Evolutionary conservation across 2,113 vertebrate genomes (phyloP).

Genomic region (Toxotes chatareus): DNA sequence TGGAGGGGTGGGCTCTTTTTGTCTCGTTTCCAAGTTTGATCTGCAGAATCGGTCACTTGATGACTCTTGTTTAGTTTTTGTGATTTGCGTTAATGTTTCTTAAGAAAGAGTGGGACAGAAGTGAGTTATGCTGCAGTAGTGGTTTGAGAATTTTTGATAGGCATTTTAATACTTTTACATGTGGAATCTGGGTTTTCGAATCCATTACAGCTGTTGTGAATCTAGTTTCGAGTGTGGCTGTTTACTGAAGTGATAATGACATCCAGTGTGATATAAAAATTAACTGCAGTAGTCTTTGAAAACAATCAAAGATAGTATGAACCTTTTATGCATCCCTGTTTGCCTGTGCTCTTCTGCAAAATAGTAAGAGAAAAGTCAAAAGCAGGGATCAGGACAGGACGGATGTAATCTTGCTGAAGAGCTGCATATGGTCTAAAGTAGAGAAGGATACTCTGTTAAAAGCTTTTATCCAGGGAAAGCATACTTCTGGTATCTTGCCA

Average conservation of each 20-base stretch:
- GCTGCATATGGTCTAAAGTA: conserved; percentile 19
- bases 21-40: too few relatives aligned
- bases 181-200: too few relatives aligned
- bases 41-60: too few relatives aligned
- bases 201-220: not conserved
- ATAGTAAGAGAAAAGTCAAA: not conserved
- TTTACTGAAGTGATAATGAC: not conserved
- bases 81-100: too few relatives aligned
- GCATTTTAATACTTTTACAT: not conserved
- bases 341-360: conserved; percentile 5
- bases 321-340: not conserved
- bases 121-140: not conserved
- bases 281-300: not conserved
- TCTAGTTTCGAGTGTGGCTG: too few relatives aligned
- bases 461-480: conserved; percentile 37
- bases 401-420: conserved; percentile 30
- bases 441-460: conserved; percentile 37
- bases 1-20: too few relatives aligned
- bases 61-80: too few relatives aligned
- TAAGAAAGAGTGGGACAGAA: not conserved
- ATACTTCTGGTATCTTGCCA: conserved; percentile 50
- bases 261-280: not conserved
- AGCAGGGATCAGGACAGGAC: not conserved
- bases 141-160: not conserved
- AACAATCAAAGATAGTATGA: not conserved